Evolutionary conservation across 2,888 invertebrate species (phyloP).

Genomic region (Scaptodrosophila latifasciaeformis): DNA sequence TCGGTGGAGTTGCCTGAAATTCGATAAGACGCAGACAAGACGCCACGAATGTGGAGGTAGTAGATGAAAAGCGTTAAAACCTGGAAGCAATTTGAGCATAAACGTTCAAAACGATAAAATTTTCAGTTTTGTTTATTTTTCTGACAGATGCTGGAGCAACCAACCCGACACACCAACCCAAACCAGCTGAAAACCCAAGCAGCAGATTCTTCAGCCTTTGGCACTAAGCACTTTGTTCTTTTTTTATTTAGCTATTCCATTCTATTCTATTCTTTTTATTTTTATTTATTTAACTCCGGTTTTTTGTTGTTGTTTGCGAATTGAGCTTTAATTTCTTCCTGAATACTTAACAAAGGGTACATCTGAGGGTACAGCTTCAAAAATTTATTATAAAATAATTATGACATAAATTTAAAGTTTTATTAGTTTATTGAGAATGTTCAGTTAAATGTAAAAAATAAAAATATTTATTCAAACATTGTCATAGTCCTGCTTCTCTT

Average conservation of each 20-base stretch:
- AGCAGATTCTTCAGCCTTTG: slow-evolving; percentile 31
- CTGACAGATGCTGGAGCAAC: slow-evolving; percentile 57
- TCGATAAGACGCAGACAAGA: slow-evolving; percentile 47
- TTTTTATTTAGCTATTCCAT: neutral
- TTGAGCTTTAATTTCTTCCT: slow-evolving; percentile 54
- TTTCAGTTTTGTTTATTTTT: slow-evolving; percentile 70
- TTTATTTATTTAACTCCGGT: slow-evolving; percentile 20
- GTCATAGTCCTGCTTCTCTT: too few species aligned
- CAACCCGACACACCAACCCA: neutral
- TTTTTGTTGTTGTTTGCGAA: slow-evolving; percentile 36
- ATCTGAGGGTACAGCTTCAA: too few species aligned
- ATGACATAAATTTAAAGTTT: too few species aligned
- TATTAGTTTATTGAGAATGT: too few species aligned
- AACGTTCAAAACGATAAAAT: slow-evolving; percentile 66
- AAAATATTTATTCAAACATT: too few species aligned
- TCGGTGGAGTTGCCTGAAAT: slow-evolving; percentile 39
- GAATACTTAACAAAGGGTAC: too few species aligned
- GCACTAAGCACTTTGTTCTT: neutral
- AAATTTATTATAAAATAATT: neutral
- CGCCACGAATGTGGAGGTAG: too few species aligned
- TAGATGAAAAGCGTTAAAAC: slow-evolving; percentile 45
- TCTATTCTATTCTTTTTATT: neutral
- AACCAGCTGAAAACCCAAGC: neutral
- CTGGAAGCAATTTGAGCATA: slow-evolving; percentile 69
- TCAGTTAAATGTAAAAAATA: too few species aligned